Percentiles rank a stretch among this genome's conserved stretches.
Conservation (phyloP, 2,797 vertebrate species). For the Melanotaenia nigrans region DNA sequence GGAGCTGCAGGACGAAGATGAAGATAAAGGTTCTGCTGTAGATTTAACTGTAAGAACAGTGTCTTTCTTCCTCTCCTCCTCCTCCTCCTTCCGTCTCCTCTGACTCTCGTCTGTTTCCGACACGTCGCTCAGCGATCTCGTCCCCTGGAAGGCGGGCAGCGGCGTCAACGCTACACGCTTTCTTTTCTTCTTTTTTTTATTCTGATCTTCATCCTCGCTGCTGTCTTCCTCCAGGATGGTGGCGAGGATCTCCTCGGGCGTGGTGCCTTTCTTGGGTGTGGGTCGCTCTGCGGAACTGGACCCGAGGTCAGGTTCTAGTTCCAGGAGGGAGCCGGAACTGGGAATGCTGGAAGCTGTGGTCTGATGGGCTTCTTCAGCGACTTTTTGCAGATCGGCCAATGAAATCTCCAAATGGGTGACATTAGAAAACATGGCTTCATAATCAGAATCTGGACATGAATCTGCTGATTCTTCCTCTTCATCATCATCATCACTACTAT, state of each 20-base stretch:
- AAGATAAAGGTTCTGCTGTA: slow-evolving; percentile 8
- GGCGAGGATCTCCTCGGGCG: slow-evolving; percentile 89
- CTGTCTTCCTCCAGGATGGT: slow-evolving; percentile 82
- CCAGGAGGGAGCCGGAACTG: neutral
- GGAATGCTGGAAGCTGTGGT: slow-evolving; percentile 34
- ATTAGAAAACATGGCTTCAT: slow-evolving; percentile 87
- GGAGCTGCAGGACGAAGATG: slow-evolving; percentile 32
- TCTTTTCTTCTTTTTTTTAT: slow-evolving; percentile 57
- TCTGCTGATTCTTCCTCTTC: slow-evolving; percentile 46
- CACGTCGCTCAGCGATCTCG: slow-evolving; percentile 69
- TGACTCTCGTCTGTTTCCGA: neutral
- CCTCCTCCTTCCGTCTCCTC: neutral
- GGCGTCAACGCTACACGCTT: neutral
- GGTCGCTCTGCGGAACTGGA: neutral
- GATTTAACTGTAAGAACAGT: neutral
- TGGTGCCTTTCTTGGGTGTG: slow-evolving; percentile 67
- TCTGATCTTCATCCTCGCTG: slow-evolving; percentile 59
- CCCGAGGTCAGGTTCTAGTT: neutral
- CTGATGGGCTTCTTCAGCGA: slow-evolving; percentile 68
- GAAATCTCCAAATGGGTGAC: slow-evolving; percentile 84
- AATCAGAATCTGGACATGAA: slow-evolving; percentile 81
- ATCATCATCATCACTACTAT: slow-evolving; percentile 31
- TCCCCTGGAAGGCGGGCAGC: slow-evolving; percentile 88
- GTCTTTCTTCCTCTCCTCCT: neutral
- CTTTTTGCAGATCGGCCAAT: slow-evolving; percentile 83